Base-by-base conservation (phyloP, 2,113 vertebrate species). In the Psittacara wagleri region DNA sequence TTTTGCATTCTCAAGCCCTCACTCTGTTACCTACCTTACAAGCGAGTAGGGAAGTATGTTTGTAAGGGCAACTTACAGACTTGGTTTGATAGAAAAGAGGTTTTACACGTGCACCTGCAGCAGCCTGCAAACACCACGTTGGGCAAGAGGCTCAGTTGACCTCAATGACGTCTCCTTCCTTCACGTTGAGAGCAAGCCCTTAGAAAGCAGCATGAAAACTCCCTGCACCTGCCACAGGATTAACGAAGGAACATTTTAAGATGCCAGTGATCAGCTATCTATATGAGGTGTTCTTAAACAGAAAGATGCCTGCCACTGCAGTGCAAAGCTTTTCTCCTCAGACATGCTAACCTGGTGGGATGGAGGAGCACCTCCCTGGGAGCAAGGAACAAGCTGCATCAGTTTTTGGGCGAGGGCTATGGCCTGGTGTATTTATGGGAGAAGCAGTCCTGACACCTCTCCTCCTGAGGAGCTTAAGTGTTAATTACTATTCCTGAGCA, bases 261-360 rank as follows among this genome's bases (percentile, higher is more conserved):
- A 59, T 9, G 43, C 7, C 1, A 0, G 13, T 16, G 9, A 70
- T 33, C 2, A 0, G 11, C 49, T 69, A 54, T 7, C 59, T 78
- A 10, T 7, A 64, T 3, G 6, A 90, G 28, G 22, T 29, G n/a
- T n/a, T 54, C 54, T 83, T 88, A 46, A 85, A 46, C 31, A 87
- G 57, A 73, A 87, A 62, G 22, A 49, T 22, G 29, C n/a, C 66
- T 67, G 37, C 35, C 4, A 16, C 35, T 75, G 67, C 35, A 28
- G 27, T 16, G 43, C 28, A 85, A 63, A 83, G 41, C 52, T 35
- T 37, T 67, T 75, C 49, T 78, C 44, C 48, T 74, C 63, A 77
- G 41, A n/a, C 6, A 4, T 1, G 10, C 41, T 68, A 37, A 72
- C 44, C 39, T 19, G 13, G 39, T 2, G 33, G 63, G 35, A 74